Evolutionary conservation across 2,113 vertebrate species (phyloP), one percentile per base, ranked within the genome.

Genomic region (Todiramphus chloris): DNA sequence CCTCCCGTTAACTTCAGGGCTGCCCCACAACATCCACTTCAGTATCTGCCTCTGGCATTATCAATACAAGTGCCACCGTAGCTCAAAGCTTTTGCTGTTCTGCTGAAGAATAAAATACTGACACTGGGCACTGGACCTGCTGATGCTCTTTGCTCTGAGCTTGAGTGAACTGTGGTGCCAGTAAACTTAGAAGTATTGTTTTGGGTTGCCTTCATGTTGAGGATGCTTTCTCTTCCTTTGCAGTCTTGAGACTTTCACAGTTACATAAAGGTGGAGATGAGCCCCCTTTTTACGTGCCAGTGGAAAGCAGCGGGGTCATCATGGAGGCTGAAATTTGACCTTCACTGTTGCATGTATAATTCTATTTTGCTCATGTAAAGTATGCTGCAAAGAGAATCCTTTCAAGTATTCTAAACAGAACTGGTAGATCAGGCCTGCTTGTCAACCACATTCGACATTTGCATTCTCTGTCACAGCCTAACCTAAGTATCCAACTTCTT

Each of bases 401-500:
- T 96, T 87, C 74, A 89, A 91, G 66, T 92, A 30, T 53, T 87
- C 77, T 95, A 94, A 95, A 95, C 77, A 76, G 86, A 94, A 55
- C 55, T 89, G 59, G 58, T 94, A 37, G 80, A 92, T 82, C 74
- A 87, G 62, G 87, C 83, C 88, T 80, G 46, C 41, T 83, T 92
- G 93, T 95, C 93, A 91, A 74, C 74, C 69, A 63, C 50, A 33
- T 84, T 92, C 6, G 0, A 82, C 77, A 74, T 96, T 91, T 94
- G 94, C 77, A 96, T 96, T 95, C 86, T 95, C 89, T 79, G 55
- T 87, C 85, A 93, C 87, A 94, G 83, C 72, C 94, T 86, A 46
- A 95, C 97, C 96, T 97, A 97, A 96, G 96, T 76, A 51, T 92
- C 87, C 82, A 96, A 87, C 81, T 95, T 97, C 90, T 70, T 98